Percentiles rank a stretch among this genome's conserved stretches.
Conservation (phyloP, 2,888 invertebrate genomes). For the Tuta absoluta region DNA sequence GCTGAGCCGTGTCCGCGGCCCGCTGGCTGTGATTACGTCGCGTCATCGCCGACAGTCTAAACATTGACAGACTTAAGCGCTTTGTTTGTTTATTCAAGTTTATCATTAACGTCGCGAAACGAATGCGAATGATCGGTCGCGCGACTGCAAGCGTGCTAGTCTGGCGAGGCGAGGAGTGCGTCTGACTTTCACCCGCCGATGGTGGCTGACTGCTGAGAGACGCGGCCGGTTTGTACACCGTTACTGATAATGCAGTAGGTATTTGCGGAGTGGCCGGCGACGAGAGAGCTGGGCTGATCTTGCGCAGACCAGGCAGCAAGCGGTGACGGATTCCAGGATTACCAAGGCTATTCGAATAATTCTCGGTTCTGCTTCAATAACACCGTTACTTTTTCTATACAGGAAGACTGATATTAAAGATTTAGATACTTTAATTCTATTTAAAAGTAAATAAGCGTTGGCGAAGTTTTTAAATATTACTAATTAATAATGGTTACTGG, state of each 20-base stretch:
- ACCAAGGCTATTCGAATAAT: background rate
- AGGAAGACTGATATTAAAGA: too few relatives aligned
- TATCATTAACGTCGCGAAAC: slow-evolving; percentile 53
- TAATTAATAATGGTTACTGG: too few relatives aligned
- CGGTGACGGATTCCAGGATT: background rate
- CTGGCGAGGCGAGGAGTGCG: slow-evolving; percentile 61
- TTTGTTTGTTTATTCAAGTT: slow-evolving; percentile 70
- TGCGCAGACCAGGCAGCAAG: slow-evolving; percentile 1
- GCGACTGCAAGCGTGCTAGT: slow-evolving; percentile 54
- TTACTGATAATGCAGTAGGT: slow-evolving; percentile 66
- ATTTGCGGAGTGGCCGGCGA: slow-evolving; percentile 51
- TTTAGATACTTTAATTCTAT: too few relatives aligned
- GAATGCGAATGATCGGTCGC: slow-evolving; percentile 41
- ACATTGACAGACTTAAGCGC: slow-evolving; percentile 44
- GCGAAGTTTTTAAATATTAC: too few relatives aligned
- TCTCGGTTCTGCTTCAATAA: background rate
- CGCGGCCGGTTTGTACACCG: slow-evolving; percentile 68
- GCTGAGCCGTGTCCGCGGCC: slow-evolving; percentile 53
- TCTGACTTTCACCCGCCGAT: slow-evolving; percentile 73
- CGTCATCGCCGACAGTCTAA: slow-evolving; percentile 36
- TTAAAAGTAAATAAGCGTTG: too few relatives aligned
- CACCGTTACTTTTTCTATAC: background rate
- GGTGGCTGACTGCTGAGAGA: slow-evolving; percentile 49
- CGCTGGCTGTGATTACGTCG: slow-evolving; percentile 56
- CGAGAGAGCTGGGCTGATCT: slow-evolving; percentile 11